These are phyloP conservation scores for Camponotus floridanus DNA, from an alignment of 1,140 invertebrate genomes.

Conservation along the genomic window DNA sequence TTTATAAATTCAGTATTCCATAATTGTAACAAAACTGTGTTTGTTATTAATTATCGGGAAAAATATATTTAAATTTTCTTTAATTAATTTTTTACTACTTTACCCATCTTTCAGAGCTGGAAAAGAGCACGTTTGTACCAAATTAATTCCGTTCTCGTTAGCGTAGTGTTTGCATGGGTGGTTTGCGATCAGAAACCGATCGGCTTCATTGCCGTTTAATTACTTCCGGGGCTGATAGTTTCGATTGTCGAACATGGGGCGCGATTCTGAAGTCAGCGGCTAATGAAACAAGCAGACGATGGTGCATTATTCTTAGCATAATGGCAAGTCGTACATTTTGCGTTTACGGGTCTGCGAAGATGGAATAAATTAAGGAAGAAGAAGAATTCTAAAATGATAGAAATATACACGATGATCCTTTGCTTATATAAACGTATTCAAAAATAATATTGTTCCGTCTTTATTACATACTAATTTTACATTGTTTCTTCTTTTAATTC, in stretches of 20 bases:
- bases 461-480: not conserved
- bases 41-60: not conserved
- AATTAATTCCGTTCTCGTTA: constrained; percentile 58
- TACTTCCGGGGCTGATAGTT: constrained; percentile 70
- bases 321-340: not conserved
- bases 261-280: constrained; percentile 21
- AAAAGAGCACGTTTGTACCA: constrained; percentile 27
- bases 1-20: not conserved
- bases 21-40: not conserved
- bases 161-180: constrained; percentile 44
- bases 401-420: not conserved
- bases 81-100: constrained; percentile 11
- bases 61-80: not conserved
- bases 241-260: constrained; percentile 32
- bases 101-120: not conserved
- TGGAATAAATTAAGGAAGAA: not conserved
- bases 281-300: constrained; percentile 48
- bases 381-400: not conserved
- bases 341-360: not conserved
- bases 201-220: constrained; percentile 75
- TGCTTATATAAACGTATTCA: not conserved
- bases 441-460: not conserved
- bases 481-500: not conserved
- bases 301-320: constrained; percentile 22
- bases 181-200: constrained; percentile 44